Evolutionary conservation across 2,797 vertebrate genomes (phyloP).

Genomic region (Liparis tanakae): DNA sequence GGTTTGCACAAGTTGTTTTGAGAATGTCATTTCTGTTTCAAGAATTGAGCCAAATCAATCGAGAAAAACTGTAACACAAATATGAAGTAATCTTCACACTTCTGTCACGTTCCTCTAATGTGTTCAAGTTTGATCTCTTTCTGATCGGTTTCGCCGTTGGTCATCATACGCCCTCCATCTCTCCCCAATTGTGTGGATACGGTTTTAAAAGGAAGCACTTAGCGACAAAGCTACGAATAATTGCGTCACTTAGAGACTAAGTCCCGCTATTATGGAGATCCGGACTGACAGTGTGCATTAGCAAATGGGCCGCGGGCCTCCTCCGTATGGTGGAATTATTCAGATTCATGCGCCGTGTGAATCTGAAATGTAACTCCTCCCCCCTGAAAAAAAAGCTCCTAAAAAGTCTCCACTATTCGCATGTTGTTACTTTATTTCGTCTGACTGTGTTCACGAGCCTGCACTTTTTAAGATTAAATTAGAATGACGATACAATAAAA

Average conservation of each 20-base stretch:
- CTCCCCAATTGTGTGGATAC: conserved; percentile 54
- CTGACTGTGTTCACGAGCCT: conserved; percentile 1
- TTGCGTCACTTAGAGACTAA: conserved; percentile 72
- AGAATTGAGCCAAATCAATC: no score
- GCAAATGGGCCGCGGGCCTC: conserved; percentile 60
- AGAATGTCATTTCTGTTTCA: no score
- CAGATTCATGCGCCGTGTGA: conserved; percentile 39
- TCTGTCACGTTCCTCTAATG: conserved; percentile 4
- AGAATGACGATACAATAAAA: background rate
- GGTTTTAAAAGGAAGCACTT: conserved; percentile 73
- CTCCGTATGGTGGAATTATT: conserved; percentile 60
- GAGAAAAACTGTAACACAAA: no score
- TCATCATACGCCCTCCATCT: conserved; percentile 27
- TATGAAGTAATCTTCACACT: background rate
- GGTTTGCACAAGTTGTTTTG: no score
- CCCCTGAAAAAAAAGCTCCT: background rate
- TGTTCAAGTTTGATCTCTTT: conserved; percentile 21
- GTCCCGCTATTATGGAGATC: conserved; percentile 71
- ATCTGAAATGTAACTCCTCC: conserved; percentile 48
- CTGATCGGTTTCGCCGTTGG: conserved; percentile 25
- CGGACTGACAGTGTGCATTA: conserved; percentile 69
- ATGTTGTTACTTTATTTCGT: conserved; percentile 11
- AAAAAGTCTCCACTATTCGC: conserved; percentile 17
- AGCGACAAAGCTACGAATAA: conserved; percentile 67
- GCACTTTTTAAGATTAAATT: background rate